These are phyloP conservation scores for Drosophila lacicola DNA, from an alignment of 2,888 invertebrate species.

Conservation along the genomic window DNA sequence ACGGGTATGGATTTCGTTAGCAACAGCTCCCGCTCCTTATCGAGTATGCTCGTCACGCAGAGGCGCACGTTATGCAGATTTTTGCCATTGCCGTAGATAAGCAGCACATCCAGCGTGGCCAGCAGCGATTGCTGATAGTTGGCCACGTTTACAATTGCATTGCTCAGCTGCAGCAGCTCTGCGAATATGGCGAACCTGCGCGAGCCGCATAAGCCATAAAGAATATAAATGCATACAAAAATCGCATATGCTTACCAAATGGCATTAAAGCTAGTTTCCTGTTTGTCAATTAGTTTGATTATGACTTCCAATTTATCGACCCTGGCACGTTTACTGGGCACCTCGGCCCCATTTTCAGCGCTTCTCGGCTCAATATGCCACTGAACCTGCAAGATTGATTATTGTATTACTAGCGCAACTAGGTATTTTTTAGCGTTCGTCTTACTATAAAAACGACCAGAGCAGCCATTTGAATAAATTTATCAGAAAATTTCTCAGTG, in stretches of 20 bases:
- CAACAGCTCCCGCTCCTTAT: constrained; percentile 55
- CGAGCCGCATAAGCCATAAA: too few relatives aligned
- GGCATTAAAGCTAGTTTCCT: constrained; percentile 69
- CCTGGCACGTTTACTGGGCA: constrained; percentile 62
- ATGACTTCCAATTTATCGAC: constrained; percentile 71
- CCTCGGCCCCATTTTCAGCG: not conserved
- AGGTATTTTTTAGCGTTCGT: too few relatives aligned
- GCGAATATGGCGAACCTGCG: constrained; percentile 79
- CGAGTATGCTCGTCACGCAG: constrained; percentile 65
- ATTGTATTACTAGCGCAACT: not conserved
- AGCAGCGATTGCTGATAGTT: constrained; percentile 73
- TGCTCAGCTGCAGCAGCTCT: constrained; percentile 68
- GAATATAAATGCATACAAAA: too few relatives aligned
- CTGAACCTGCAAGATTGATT: constrained; percentile 58
- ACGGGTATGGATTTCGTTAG: constrained; percentile 30
- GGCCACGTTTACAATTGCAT: constrained; percentile 63
- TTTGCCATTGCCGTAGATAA: constrained; percentile 62
- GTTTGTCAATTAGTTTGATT: constrained; percentile 57
- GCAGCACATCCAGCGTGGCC: constrained; percentile 55
- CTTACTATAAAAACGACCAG: constrained; percentile 77
- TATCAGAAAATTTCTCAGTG: constrained; percentile 59
- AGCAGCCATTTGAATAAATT: constrained; percentile 78
- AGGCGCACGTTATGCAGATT: constrained; percentile 70
- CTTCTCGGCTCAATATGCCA: constrained; percentile 63
- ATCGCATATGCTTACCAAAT: constrained; percentile 67